phyloP scores from a whole-genome alignment of 2,113 vertebrate genomes.

The Anhinga anhinga region DNA sequence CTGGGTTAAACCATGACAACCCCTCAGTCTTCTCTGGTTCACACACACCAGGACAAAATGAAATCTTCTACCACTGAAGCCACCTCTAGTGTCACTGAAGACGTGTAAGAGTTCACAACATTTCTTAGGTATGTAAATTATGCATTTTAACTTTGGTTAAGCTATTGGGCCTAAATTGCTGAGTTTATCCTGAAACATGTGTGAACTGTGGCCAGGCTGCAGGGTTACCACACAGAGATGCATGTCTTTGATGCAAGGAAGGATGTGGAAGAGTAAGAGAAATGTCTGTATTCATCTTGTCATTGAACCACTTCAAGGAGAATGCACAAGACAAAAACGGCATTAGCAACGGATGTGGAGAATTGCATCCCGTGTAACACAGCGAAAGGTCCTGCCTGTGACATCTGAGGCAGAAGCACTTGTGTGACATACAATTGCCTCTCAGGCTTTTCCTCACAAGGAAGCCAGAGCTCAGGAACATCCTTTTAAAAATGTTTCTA shows the following conservation, averaged over 20 bases:
- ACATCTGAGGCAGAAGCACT: neutral
- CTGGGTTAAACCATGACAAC: too few species aligned
- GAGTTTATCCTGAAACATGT: neutral
- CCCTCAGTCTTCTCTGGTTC: neutral
- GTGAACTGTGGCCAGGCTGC: neutral
- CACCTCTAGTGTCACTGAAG: neutral
- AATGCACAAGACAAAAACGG: neutral
- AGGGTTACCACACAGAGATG: neutral
- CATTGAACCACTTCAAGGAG: neutral
- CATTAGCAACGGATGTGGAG: neutral
- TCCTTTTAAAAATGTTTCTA: neutral
- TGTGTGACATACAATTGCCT: fast-evolving
- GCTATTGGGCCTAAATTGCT: neutral
- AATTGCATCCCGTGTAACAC: neutral
- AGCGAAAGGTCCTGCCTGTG: neutral
- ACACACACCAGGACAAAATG: neutral
- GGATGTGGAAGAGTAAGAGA: neutral
- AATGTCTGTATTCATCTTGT: neutral
- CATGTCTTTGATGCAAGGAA: neutral
- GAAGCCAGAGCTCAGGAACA: neutral
- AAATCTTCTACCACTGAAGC: neutral
- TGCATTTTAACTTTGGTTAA: neutral
- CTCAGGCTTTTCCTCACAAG: neutral
- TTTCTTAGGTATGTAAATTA: neutral
- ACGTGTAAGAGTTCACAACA: neutral